Base-by-base conservation (phyloP, 1,140 invertebrate genomes). In the roundworm (Caenorhabditis elegans) region DNA sequence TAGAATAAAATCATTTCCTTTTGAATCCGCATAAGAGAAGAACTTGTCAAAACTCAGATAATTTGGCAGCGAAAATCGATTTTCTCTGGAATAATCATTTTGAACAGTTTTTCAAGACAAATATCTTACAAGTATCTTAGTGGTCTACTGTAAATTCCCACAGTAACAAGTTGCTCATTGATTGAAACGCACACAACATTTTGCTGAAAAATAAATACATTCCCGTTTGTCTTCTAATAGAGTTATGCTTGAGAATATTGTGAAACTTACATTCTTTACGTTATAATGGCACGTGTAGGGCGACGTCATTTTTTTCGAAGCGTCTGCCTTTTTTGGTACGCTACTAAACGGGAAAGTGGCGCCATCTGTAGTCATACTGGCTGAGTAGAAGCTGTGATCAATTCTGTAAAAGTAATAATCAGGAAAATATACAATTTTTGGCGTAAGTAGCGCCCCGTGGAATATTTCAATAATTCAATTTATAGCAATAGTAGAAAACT, bases 21-120 rank as follows among this genome's bases (percentile, higher is more conserved):
- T 8, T 2, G 24, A 17, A 22, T 70, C 60, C 1, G 60, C 15
- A 39, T 70, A 70, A 2, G 60, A 39, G 60, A 39, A 70, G 22
- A 70, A 70, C 5, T 70, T 39, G 26, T 70, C 60, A n/a, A 70
- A 70, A 39, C 60, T 70, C 34, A 70, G n/a, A 8, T 39, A 70
- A 22, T 70, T 70, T 0, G 60, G 60, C 19, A 70, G 60, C 1
- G 34, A 8, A n/a, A 70, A 70, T 31, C n/a, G 31, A 10, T 39
- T 39, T 39, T 39, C 34, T 60, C 53, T 60, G 53, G 15, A 60
- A 60, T 31, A 34, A 39, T 2, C 17, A 55, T 10, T 28, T 13
- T 28, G 5, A 55, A 26, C 6, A 3, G n/a, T 3, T 15, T 6
- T 19, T 2, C 49, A 31, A 60, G 60, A 53, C 4, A 31, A 43